Evolutionary conservation across 2,888 invertebrate genomes (phyloP).

Genomic region (Hypomecis punctinalis): DNA sequence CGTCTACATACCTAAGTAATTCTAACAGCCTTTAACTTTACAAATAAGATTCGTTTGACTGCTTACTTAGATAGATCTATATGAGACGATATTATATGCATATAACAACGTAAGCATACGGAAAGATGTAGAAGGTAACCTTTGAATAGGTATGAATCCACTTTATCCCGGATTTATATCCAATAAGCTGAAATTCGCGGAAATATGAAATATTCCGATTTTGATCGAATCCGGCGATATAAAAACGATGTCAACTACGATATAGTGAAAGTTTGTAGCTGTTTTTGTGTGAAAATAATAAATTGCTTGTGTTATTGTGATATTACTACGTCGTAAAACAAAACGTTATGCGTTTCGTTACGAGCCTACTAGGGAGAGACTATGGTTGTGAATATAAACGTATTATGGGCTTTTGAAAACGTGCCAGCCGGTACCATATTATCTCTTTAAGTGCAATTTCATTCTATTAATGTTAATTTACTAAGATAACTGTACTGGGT

Average conservation of each 20-base stretch:
- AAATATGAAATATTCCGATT: conserved; percentile 69
- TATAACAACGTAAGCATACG: conserved; percentile 45
- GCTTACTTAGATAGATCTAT: too few species aligned
- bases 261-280: conserved; percentile 55
- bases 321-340: conserved; percentile 58
- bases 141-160: conserved; percentile 66
- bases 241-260: conserved; percentile 53
- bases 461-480: not conserved
- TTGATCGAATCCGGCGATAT: conserved; percentile 63
- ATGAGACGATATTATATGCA: conserved; percentile 23
- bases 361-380: conserved; percentile 48
- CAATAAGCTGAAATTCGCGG: conserved; percentile 69
- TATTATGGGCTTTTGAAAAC: conserved; percentile 49
- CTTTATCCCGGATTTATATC: conserved; percentile 76
- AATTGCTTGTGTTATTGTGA: conserved; percentile 56
- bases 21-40: too few species aligned
- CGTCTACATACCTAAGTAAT: too few species aligned
- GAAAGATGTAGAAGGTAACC: conserved; percentile 42
- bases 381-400: conserved; percentile 53
- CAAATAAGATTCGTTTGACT: too few species aligned
- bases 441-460: not conserved
- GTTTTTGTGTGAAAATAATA: conserved; percentile 58
- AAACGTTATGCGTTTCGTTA: conserved; percentile 54
- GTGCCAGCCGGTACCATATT: conserved; percentile 30
- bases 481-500: not conserved